Conservation (phyloP, 2,113 vertebrate genomes). For the Dipodomys stephensi region DNA sequence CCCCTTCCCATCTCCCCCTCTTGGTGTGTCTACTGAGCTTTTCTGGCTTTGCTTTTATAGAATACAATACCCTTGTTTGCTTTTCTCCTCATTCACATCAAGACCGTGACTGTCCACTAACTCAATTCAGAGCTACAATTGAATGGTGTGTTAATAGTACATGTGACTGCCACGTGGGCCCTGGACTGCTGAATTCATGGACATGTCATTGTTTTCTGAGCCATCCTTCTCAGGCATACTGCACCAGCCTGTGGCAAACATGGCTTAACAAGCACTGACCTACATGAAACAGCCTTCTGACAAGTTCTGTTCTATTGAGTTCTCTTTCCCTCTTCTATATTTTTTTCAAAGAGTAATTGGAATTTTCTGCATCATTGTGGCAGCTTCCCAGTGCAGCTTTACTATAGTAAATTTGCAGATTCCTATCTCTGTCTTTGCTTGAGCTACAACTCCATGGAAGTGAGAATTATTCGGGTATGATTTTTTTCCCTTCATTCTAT, state of each 20-base stretch:
- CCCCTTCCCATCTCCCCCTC: too few relatives aligned
- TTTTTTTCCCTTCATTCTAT: constrained; percentile 48
- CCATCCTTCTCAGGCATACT: not conserved
- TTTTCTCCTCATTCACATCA: constrained; percentile 66
- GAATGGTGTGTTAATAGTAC: constrained; percentile 62
- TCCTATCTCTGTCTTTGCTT: constrained; percentile 9
- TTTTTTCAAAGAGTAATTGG: constrained; percentile 31
- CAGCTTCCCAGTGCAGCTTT: not conserved
- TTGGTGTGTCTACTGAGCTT: constrained; percentile 52
- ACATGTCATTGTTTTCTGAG: constrained; percentile 31
- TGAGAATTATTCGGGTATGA: constrained; percentile 36
- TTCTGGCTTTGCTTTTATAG: constrained; percentile 77
- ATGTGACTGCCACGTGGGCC: constrained; percentile 36
- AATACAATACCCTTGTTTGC: constrained; percentile 70
- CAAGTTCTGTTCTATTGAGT: constrained; percentile 2
- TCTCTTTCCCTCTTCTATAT: constrained; percentile 40
- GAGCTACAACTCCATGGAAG: constrained; percentile 53
- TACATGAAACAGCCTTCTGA: constrained; percentile 29
- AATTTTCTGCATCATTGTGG: constrained; percentile 58
- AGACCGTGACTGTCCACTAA: constrained; percentile 71
- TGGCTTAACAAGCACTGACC: constrained; percentile 34
- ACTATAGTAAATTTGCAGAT: constrained; percentile 26
- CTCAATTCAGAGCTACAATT: constrained; percentile 63
- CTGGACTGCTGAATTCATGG: constrained; percentile 54
- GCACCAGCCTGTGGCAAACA: not conserved